phyloP scores from a whole-genome alignment of 1,140 invertebrate genomes.

The Drosophila prosaltans region DNA sequence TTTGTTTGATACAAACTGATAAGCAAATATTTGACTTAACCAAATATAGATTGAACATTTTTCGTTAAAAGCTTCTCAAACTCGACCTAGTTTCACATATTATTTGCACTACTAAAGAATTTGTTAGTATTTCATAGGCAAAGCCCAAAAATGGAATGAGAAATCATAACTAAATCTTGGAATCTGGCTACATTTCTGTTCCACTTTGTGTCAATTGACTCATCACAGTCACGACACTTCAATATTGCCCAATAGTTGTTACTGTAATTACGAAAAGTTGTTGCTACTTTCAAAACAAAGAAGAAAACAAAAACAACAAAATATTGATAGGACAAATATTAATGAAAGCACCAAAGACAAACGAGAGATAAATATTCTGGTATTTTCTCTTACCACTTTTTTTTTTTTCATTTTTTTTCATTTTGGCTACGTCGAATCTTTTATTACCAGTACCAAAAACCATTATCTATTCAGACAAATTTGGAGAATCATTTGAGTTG shows the following conservation, averaged over 20 bases:
- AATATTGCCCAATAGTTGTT: constrained; percentile 9
- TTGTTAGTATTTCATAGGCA: neutral
- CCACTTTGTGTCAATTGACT: neutral
- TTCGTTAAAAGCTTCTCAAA: constrained; percentile 18
- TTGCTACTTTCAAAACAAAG: neutral
- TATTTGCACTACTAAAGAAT: constrained; percentile 2
- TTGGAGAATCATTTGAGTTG: constrained; percentile 38
- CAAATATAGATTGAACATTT: neutral
- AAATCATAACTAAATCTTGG: neutral
- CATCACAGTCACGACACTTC: neutral
- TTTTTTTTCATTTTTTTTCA: constrained; percentile 38
- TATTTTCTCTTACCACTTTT: constrained; percentile 48
- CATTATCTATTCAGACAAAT: constrained; percentile 56
- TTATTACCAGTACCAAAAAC: constrained; percentile 11
- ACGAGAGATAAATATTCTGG: constrained; percentile 57
- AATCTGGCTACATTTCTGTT: neutral
- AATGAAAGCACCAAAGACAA: constrained; percentile 22
- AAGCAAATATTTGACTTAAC: constrained; percentile 8
- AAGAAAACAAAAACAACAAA: constrained; percentile 5
- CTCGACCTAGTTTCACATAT: neutral
- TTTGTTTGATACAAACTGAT: neutral
- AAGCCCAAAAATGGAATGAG: neutral
- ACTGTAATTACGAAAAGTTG: constrained; percentile 7
- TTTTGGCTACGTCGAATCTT: constrained; percentile 32
- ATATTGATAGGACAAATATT: constrained; percentile 43